Conservation (phyloP, 37 sponge, comb jelly and placozoan genomes). For the Spongilla lacustris region DNA sequence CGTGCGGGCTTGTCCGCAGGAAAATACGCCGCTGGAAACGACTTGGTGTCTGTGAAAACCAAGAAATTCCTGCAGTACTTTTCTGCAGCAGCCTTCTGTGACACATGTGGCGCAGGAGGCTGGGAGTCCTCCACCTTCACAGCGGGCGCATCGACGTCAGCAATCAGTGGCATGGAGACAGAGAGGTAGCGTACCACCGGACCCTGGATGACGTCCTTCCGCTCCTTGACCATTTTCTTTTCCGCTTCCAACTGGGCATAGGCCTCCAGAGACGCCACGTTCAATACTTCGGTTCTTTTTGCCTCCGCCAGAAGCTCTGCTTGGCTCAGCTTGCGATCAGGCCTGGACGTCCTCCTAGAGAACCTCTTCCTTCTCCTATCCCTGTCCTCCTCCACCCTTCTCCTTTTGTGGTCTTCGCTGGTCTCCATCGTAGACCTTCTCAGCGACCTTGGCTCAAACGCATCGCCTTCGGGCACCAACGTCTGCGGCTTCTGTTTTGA, state of each 20-base stretch:
- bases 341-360: not conserved
- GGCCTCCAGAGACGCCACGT: slow-evolving; percentile 87
- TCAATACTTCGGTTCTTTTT: slow-evolving; percentile 87
- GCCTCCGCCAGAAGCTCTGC: slow-evolving; percentile 94
- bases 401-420: slow-evolving; percentile 33
- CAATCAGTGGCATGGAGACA: slow-evolving; percentile 73
- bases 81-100: too few relatives aligned
- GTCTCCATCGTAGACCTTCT: slow-evolving; percentile 68
- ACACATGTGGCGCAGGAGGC: not conserved
- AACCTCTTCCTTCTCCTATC: slow-evolving; percentile 29
- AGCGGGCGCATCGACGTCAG: not conserved
- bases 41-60: slow-evolving; percentile 80
- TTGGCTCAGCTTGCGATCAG: slow-evolving; percentile 70
- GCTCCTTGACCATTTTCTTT: slow-evolving; percentile 71
- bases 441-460: slow-evolving; percentile 31
- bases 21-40: slow-evolving; percentile 70
- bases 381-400: slow-evolving; percentile 54
- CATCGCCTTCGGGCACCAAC: not conserved
- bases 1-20: slow-evolving; percentile 13
- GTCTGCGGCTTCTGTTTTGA: not conserved
- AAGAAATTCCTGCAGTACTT: slow-evolving; percentile 89
- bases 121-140: not conserved
- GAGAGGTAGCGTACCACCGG: slow-evolving; percentile 86
- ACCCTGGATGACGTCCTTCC: slow-evolving; percentile 62
- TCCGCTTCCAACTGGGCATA: slow-evolving; percentile 89